Base-by-base conservation (phyloP, 2,113 vertebrate species). In the Bettongia penicillata region DNA sequence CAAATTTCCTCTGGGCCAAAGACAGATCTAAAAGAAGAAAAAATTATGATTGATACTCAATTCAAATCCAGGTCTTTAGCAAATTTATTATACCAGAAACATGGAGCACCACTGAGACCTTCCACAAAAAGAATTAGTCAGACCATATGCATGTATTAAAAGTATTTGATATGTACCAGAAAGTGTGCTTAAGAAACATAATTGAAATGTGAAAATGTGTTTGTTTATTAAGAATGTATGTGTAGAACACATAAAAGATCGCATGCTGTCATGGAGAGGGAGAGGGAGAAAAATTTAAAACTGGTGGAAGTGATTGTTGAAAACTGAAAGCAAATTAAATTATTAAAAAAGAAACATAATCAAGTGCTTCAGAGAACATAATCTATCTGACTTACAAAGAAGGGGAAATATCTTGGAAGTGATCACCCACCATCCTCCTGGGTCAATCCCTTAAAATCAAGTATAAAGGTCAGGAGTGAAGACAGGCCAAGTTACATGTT, bases 1-100 rank as follows among this genome's bases (percentile, higher is more conserved):
- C 99, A 94, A 99, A 99, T 98, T 99, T 99, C 53, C 99, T 98
- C 98, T 99, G 99, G 12, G 99, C 99, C 97, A 99, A 98, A 25
- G 99, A 99, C 77, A 99, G 99, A 97, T 98, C 99, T 99, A 98
- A 51, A 98, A 98, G 43, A 89, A 93, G 93, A 97, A 94, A 96
- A 84, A 1, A 1, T 37, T 19, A 68, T 89, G 48, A 28, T 91
- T 57, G 89, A 84, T 51, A 9, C 52, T 89, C 47, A 25, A 91
- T 90, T 91, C 26, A 61, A 94, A 90, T 4, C 51, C 55, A 92
- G 49, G 22, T 25, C 57, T 25, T 43, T 31, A 96, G 90, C 25
- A 52, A 91, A 92, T 12, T 9, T 3, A 57, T 23, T 90, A 77
- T 51, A 93, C 51, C 43, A 24, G 43, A 47, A 8, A 1, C 3